Evolutionary conservation across 2,888 invertebrate genomes (phyloP), one percentile per base, ranked within the genome.

Genomic region (Endotricha flammealis): DNA sequence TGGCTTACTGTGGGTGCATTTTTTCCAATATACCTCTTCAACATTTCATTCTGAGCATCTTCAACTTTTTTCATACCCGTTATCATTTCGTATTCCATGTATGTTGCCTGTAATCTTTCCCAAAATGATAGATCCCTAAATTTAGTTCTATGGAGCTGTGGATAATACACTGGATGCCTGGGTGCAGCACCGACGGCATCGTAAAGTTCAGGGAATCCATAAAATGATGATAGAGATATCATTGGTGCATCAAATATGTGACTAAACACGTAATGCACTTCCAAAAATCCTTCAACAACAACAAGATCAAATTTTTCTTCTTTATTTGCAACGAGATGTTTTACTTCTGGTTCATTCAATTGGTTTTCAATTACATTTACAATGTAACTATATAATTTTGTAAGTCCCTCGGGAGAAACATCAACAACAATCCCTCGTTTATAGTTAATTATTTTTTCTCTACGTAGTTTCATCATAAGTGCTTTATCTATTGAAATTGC

Each of bases 241-340:
- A 41, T 40, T 1, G 53, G 53, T 7, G 47, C 50, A 22, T 47
- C 46, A 11, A 53, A 64, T 9, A 63, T 41, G 9, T 61, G 38
- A 5, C 59, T 38, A 6, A 61, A 47, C 7, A 59, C 41, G 13
- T 62, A 39, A 5, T 48, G 39, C 7, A 47, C 38, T 17, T 50
- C 48, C 0, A 38, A 24, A 6, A 57, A 29, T 2, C 52, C 52
- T 46, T 68, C 64, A 2, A 43, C 38, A 5, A 66, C 38, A 2
- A 66, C 39, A 4, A 68, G 37, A 45, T 68, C 64, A 31, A 66
- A 68, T n/a, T n/a, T n/a, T n/a, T 57, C 50, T 36, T 38, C 48
- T 34, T 55, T 58, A 16, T 61, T 49, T 11, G 47, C 30, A 1
- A 63, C 39, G 0, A 64, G 12, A 11, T 46, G 25, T 8, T 12